Evolutionary conservation across 2,797 vertebrate species (phyloP), one percentile per base, ranked within the genome.

Genomic region (Notolepis coatsorum): DNA sequence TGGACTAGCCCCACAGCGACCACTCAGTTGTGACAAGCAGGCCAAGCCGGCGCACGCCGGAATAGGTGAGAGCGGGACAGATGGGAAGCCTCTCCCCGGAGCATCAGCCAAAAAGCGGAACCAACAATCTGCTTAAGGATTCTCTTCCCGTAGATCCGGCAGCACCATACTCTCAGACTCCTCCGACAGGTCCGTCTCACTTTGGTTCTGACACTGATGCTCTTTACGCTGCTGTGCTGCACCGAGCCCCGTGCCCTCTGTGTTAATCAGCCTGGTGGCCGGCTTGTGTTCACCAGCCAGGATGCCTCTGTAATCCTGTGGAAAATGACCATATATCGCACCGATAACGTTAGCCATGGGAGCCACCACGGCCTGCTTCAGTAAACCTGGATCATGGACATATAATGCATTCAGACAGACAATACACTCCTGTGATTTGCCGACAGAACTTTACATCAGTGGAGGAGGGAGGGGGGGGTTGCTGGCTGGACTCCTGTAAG

Each of bases 41-140:
- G 74, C 73, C 76, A 73, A 65, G 79, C 59, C 74, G 72, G 77
- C 85, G 76, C 76, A 79, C 79, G 76, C 53, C 48, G 72, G 80
- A 84, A 81, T 87, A 88, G 89, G 88, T 88, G 83, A 89, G 84
- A 81, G 65, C 80, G 76, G 81, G 85, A 89, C 82, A 86, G 82
- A 85, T 83, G 85, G 79, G 77, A 80, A 73, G 61, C 72, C 7
- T 65, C 69, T 73, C 82, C 79, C 83, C 57, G 65, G 63, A 78
- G 73, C 68, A 56, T 84, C 57, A 47, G 60, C 65, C 61, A 68
- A 61, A 77, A 77, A 80, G 73, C 63, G 61, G 50, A 77, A 73
- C 63, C 71, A 81, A 77, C 80, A 75, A 70, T 76, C 77, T 67
- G 61, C 72, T 77, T 80, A 75, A 81, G 65, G 71, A 84, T 89